These are phyloP conservation scores for Lophotriccus pileatus DNA, from an alignment of 2,797 vertebrate genomes.

Conservation along the genomic window DNA sequence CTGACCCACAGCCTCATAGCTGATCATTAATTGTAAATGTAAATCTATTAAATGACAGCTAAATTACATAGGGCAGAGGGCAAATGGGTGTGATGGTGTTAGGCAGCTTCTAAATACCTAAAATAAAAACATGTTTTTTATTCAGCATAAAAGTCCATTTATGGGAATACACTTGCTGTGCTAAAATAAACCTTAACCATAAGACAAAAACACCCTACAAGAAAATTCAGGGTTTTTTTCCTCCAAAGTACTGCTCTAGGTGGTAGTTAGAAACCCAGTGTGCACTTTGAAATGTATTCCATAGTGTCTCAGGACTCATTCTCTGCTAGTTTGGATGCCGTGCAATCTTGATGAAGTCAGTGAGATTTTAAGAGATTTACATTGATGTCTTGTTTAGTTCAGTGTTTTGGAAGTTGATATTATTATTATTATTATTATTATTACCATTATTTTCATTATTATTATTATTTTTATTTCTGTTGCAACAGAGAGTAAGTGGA, in stretches of 20 bases:
- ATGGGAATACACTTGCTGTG: neutral
- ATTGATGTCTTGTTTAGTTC: neutral
- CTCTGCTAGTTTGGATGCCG: neutral
- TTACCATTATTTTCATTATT: neutral
- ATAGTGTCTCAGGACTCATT: neutral
- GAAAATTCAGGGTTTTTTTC: neutral
- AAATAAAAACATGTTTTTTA: neutral
- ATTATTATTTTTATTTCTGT: neutral
- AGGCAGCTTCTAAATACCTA: neutral
- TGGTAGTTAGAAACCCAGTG: neutral
- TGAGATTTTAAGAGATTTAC: neutral
- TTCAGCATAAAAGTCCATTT: neutral
- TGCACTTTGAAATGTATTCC: neutral
- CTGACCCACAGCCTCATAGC: neutral
- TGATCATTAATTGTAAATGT: constrained; percentile 35
- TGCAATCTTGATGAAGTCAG: neutral
- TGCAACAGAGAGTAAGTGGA: neutral
- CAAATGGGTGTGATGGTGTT: neutral
- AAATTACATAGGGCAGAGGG: neutral
- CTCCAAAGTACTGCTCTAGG: neutral
- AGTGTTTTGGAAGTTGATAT: neutral
- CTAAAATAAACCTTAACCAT: constrained; percentile 28
- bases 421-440: neutral
- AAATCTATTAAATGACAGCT: constrained; percentile 40
- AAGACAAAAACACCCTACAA: neutral